phyloP scores from a whole-genome alignment of 2,797 vertebrate species.

The Sebastolobus altivelis region DNA sequence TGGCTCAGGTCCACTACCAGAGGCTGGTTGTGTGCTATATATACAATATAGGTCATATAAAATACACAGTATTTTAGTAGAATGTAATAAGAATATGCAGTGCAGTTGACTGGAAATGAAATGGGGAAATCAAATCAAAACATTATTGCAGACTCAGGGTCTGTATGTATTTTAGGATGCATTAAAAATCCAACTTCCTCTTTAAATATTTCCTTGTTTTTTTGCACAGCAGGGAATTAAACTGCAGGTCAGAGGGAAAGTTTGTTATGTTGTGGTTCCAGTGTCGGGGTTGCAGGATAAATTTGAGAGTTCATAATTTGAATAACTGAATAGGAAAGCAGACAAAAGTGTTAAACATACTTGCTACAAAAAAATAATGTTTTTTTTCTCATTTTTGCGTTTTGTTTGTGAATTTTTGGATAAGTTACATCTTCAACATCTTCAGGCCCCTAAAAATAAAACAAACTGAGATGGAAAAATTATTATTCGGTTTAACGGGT shows the following conservation, averaged over 20 bases:
- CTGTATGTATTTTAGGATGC: background rate
- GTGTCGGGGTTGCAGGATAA: accelerated
- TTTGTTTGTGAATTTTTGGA: background rate
- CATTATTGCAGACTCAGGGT: background rate
- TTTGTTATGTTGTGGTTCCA: background rate
- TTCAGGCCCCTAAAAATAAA: background rate
- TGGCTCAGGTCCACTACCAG: too few relatives aligned
- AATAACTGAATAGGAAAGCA: background rate
- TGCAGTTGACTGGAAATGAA: background rate
- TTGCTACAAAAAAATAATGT: too few relatives aligned
- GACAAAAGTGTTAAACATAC: background rate
- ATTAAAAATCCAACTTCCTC: background rate
- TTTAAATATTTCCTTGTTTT: background rate
- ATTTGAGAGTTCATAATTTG: background rate
- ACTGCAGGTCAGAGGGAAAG: background rate
- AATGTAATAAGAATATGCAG: background rate
- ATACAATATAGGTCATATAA: too few relatives aligned
- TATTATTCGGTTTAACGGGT: background rate
- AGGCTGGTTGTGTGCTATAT: background rate
- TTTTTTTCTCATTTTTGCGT: background rate
- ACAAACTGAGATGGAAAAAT: background rate
- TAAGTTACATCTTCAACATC: background rate
- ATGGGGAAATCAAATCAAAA: background rate
- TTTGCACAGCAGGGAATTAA: background rate
- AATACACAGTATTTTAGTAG: too few relatives aligned